These are phyloP conservation scores for Bufo bufo DNA, from an alignment of 2,113 vertebrate species.

Conservation along the genomic window DNA sequence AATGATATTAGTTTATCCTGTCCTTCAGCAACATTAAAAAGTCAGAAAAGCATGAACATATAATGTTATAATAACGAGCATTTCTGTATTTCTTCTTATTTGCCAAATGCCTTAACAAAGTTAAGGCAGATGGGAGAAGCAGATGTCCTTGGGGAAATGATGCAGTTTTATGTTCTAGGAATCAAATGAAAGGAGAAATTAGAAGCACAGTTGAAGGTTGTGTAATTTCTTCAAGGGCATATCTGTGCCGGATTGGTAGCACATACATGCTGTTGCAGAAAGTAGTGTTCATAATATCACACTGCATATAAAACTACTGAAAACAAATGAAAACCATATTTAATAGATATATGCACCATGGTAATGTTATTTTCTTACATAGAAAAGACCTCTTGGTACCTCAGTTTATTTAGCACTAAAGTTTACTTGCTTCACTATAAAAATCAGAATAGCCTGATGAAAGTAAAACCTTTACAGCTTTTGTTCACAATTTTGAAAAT, in stretches of 20 bases:
- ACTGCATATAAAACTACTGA: not conserved
- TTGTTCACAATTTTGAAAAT: slow-evolving; percentile 3
- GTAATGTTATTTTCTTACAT: not conserved
- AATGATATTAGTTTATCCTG: not conserved
- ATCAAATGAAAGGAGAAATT: slow-evolving; percentile 53
- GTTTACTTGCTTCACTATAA: not conserved
- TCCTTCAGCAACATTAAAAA: not conserved
- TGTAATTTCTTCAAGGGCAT: slow-evolving; percentile 45
- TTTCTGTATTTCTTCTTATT: slow-evolving; percentile 30
- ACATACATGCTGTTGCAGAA: not conserved
- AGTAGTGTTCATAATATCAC: not conserved
- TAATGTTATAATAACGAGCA: slow-evolving; percentile 17
- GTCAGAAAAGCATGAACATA: not conserved
- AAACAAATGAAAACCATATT: not conserved
- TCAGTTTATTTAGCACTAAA: slow-evolving; percentile 1
- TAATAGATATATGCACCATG: not conserved
- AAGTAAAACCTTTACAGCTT: slow-evolving; percentile 9
- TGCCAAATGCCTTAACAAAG: slow-evolving; percentile 41
- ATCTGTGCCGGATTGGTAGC: not conserved
- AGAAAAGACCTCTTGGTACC: not conserved
- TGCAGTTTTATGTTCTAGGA: slow-evolving; percentile 49
- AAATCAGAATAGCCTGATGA: slow-evolving; percentile 12
- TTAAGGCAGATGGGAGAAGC: slow-evolving; percentile 51
- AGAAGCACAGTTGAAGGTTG: slow-evolving; percentile 48
- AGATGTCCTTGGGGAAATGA: slow-evolving; percentile 50